Evolutionary conservation across 2,113 vertebrate species (phyloP).

Genomic region (Shinisaurus crocodilurus): DNA sequence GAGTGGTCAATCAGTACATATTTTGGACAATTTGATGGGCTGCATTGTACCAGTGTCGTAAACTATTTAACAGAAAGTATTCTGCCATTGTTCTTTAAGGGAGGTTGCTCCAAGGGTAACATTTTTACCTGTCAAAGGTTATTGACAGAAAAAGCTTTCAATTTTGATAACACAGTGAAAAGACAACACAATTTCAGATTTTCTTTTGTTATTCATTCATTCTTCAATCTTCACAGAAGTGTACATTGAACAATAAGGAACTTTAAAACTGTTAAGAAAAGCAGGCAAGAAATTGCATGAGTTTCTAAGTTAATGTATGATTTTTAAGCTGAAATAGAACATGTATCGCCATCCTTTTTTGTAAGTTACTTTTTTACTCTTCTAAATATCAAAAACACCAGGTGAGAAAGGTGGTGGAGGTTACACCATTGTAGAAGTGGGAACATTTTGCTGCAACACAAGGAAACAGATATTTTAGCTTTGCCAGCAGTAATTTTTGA

Average conservation of each 20-base stretch:
- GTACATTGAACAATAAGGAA: neutral
- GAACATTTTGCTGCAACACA: no score
- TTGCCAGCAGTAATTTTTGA: neutral
- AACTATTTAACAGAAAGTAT: neutral
- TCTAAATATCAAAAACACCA: no score
- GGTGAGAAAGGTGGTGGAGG: no score
- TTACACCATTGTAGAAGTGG: no score
- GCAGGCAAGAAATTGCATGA: neutral
- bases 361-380: neutral
- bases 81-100: neutral
- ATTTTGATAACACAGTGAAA: neutral
- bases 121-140: neutral
- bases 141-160: neutral
- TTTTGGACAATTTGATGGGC: neutral
- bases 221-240: neutral
- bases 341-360: neutral
- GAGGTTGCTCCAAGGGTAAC: neutral
- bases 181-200: neutral
- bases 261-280: neutral
- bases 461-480: neutral
- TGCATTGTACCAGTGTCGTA: neutral
- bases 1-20: neutral
- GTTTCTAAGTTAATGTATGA: neutral
- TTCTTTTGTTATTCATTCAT: neutral
- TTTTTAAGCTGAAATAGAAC: slow-evolving; percentile 23